phyloP scores from a whole-genome alignment of 2,888 invertebrate genomes.

The Macrophya annulata region DNA sequence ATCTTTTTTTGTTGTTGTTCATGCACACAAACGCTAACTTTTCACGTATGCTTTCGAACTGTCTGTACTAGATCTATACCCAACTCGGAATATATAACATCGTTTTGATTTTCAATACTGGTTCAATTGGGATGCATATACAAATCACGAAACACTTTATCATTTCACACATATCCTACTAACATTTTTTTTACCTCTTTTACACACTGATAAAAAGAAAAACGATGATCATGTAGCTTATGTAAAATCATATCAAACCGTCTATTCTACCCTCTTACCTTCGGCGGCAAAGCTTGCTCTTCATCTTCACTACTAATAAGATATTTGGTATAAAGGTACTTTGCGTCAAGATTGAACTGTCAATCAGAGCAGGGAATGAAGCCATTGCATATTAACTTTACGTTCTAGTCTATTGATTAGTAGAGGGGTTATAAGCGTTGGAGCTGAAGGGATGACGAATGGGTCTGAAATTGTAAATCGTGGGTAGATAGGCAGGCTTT shows the following conservation, averaged over 20 bases:
- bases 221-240: neutral
- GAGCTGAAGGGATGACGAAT: slow-evolving; percentile 6
- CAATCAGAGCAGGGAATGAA: slow-evolving; percentile 9
- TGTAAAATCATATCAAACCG: neutral
- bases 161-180: neutral
- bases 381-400: slow-evolving; percentile 18
- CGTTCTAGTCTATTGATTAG: slow-evolving; percentile 19
- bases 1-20: neutral
- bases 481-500: neutral
- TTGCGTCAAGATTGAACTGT: slow-evolving; percentile 30
- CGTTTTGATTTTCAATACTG: neutral
- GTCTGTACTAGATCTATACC: neutral
- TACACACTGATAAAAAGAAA: neutral
- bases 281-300: neutral
- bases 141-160: neutral
- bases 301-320: neutral
- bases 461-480: neutral
- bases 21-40: neutral
- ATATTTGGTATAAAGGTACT: neutral
- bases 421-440: neutral
- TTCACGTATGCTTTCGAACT: neutral
- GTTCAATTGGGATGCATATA: neutral
- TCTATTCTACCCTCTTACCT: neutral
- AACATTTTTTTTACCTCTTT: neutral
- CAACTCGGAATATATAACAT: neutral